A percentile compares a stretch with the other conserved stretches of the same genome.
These are phyloP conservation scores for Serranus cabrilla DNA, from an alignment of 2,797 vertebrate genomes.

Conservation along the genomic window DNA sequence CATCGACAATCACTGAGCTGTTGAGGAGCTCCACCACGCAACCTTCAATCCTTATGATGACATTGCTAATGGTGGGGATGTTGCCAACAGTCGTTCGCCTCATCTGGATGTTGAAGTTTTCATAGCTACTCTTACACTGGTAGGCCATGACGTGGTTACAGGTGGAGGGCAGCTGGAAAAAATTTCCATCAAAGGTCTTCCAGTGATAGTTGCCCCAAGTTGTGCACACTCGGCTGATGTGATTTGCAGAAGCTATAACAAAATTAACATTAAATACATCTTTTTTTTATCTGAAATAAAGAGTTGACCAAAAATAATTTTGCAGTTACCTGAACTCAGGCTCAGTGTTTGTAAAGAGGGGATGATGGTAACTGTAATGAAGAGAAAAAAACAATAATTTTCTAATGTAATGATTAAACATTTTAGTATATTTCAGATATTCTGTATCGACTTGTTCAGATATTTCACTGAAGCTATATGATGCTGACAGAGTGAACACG, in stretches of 20 bases:
- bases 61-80: conserved; percentile 72
- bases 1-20: conserved; percentile 72
- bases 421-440: too few relatives aligned
- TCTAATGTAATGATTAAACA: too few relatives aligned
- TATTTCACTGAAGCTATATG: not conserved
- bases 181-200: conserved; percentile 84
- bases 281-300: not conserved
- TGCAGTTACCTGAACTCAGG: conserved; percentile 66
- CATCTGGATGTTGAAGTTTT: conserved; percentile 83
- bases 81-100: conserved; percentile 53
- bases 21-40: conserved; percentile 79
- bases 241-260: conserved; percentile 63
- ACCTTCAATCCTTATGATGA: conserved; percentile 82
- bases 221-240: conserved; percentile 81
- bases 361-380: conserved; percentile 24
- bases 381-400: conserved; percentile 18
- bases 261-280: not conserved
- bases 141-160: conserved; percentile 82
- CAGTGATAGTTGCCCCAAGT: conserved; percentile 86
- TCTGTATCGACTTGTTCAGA: not conserved
- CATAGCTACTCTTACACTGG: conserved; percentile 69
- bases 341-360: conserved; percentile 27
- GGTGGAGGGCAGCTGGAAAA: conserved; percentile 77
- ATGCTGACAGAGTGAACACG: not conserved
- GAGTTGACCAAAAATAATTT: fast-evolving